These are phyloP conservation scores for Zaprionus inermis DNA, from an alignment of 1,140 invertebrate species.

Conservation along the genomic window DNA sequence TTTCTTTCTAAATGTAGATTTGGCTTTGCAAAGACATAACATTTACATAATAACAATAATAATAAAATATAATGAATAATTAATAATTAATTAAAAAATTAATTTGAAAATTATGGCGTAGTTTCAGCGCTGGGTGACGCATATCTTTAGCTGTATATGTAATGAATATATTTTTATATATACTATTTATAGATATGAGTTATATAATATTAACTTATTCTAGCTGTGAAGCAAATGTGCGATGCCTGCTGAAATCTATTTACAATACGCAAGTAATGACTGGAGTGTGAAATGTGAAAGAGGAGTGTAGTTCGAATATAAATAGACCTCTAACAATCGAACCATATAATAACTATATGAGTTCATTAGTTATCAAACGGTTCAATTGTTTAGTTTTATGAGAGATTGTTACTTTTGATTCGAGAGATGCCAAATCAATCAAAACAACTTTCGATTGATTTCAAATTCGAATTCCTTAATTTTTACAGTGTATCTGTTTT, in stretches of 20 bases:
- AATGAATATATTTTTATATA: constrained; percentile 6
- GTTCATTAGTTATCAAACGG: background rate
- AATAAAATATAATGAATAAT: constrained; percentile 23
- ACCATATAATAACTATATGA: constrained; percentile 6
- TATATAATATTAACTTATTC: constrained; percentile 17
- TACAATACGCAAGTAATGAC: constrained; percentile 33
- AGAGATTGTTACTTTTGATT: constrained; percentile 52
- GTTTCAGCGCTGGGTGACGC: constrained; percentile 34
- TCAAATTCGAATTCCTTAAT: constrained; percentile 47
- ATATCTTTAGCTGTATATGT: constrained; percentile 2
- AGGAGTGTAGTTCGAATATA: constrained; percentile 39
- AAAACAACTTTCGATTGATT: constrained; percentile 44
- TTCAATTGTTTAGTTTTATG: constrained; percentile 19
- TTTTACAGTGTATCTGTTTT: constrained; percentile 29
- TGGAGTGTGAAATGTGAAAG: constrained; percentile 43
- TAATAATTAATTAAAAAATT: constrained; percentile 18
- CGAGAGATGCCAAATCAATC: constrained; percentile 23
- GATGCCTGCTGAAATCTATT: constrained; percentile 29
- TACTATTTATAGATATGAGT: background rate
- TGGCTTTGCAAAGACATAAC: constrained; percentile 73
- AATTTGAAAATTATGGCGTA: constrained; percentile 57
- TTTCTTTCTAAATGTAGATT: constrained; percentile 66
- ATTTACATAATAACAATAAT: constrained; percentile 57
- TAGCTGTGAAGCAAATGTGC: constrained; percentile 3
- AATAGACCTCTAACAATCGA: constrained; percentile 22